Base-by-base conservation (phyloP, 2,888 invertebrate genomes). In the Polydrusus tereticollis region DNA sequence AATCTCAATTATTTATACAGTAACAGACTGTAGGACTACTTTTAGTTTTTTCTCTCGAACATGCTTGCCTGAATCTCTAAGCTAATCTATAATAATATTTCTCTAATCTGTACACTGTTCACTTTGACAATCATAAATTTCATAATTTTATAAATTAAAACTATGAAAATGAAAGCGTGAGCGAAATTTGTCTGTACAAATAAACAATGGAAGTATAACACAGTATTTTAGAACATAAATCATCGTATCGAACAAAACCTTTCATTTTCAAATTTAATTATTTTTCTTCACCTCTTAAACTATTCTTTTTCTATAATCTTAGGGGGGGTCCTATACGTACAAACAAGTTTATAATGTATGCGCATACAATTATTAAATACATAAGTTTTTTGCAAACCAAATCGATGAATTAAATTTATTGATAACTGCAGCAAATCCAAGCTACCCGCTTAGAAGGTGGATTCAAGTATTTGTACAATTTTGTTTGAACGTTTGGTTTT, bases 81-180 rank as follows among this genome's bases (percentile, higher is more conserved):
- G 45, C 58, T 78, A 79, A 77, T 78, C 55, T 68, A n/a, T n/a
- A 62, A 74, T 74, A 70, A 75, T 75, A 79, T 80, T 81, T 82
- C 78, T 80, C 81, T 82, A 78, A 80, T 59, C 43, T 63, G 21
- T 72, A 59, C 29, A 69, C 78, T 83, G 80, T 83, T 84, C 83
- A 83, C 84, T 84, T 82, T 85, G 85, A 85, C 85, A 85, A 85
- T 85, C 85, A 85, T 84, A 74, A 77, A 67, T 71, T 72, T 75
- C 73, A 75, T 75, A 73, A 47, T 73, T 64, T 74, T 72, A 69
- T 72, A 72, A 72, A 73, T 70, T 74, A 64, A 69, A 68, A 69
- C 60, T 69, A 60, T 68, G 59, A 72, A 75, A 75, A 73, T 70
- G 73, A 73, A 69, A 70, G 73, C 75, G 75, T 73, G 75, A 70